A percentile compares a stretch with the other conserved stretches of the same genome.
phyloP scores from a whole-genome alignment of 2,113 vertebrate genomes.

The Arvicanthis niloticus region DNA sequence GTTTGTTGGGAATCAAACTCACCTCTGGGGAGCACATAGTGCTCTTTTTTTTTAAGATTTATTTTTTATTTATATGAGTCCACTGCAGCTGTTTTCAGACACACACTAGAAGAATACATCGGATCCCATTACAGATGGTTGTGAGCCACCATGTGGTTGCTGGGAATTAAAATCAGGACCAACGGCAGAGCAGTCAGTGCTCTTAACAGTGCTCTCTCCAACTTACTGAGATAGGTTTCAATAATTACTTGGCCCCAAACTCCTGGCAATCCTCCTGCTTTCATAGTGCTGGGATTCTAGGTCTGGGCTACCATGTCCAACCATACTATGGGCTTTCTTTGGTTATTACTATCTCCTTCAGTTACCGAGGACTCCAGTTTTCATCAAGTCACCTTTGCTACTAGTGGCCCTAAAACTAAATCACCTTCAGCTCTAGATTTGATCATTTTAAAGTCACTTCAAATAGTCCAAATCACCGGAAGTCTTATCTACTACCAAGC shows the following conservation, averaged over 20 bases:
- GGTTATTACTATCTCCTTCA: neutral
- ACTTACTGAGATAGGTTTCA: neutral
- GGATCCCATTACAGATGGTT: no score
- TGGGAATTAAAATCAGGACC: no score
- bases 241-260: neutral
- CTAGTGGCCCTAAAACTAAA: neutral
- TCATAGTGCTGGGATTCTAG: neutral
- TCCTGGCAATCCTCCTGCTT: neutral
- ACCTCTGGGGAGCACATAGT: no score
- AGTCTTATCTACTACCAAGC: constrained; percentile 1
- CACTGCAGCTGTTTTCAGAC: no score
- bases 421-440: constrained; percentile 31
- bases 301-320: neutral
- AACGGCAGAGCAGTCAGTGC: no score
- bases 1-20: no score
- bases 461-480: neutral
- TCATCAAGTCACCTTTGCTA: neutral
- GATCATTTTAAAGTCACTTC: neutral
- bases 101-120: no score
- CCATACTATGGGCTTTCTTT: no score
- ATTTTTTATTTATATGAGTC: no score
- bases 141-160: no score
- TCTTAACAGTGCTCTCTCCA: no score
- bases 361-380: neutral
- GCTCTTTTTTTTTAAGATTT: no score